Base-by-base conservation (phyloP, 2,797 vertebrate genomes). In the Diplodus puntazzo region DNA sequence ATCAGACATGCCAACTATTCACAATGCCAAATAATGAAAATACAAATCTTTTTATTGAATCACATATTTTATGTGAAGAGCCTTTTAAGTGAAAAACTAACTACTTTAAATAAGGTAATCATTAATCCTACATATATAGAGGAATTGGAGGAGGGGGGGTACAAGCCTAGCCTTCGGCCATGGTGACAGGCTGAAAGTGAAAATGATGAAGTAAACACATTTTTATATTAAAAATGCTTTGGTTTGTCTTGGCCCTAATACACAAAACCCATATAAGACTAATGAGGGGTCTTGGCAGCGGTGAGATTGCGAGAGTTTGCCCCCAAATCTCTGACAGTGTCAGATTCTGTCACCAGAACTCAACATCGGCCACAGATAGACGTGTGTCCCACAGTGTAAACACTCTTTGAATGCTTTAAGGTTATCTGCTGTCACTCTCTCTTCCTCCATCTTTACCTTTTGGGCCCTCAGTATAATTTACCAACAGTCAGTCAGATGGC, bases 401-500 rank as follows among this genome's bases (percentile, higher is more conserved):
- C 20, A 46, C 45, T 9, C 60, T 61, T 25, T 30, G 13, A 61
- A 25, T 61, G 10, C 52, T n/a, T 4, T 49, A 18, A 48, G 7
- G 6, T 77, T 53, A 45, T 70, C 66, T 13, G 17, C 30, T 13
- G 16, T 67, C 52, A 16, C 3, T 27, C 5, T 43, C 5, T 54
- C 17, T 21, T 53, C 52, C 48, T 48, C 46, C 18, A 11, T 11
- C 30, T 60, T 11, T 30, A 20, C 45, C 53, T 10, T 63, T 53
- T 54, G 30, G 20, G 11, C 27, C 13, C 27, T 1, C 1, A 46
- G 11, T 72, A 17, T 53, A 65, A 76, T 69, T 76, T 62, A 58
- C 64, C 30, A 18, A 27, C 61, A 62, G 39, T 72, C 80, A 59
- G 12, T 74, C 43, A 23, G 69, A 72, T 62, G 52, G 17, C 78